Evolutionary conservation across 2,113 vertebrate species (phyloP).

Genomic region (Tachycineta bicolor): DNA sequence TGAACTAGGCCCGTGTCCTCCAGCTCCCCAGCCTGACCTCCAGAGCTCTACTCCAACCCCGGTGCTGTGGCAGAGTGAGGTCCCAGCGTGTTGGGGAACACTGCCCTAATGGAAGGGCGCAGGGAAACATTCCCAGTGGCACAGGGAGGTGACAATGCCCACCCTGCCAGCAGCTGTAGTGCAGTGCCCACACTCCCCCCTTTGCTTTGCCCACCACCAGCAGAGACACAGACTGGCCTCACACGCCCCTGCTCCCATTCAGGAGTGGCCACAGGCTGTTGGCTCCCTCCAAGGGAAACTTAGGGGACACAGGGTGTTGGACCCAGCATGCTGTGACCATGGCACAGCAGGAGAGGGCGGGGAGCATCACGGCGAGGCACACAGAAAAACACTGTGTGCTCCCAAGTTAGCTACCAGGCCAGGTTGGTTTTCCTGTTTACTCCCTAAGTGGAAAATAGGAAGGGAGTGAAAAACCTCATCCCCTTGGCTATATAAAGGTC

Average conservation of each 20-base stretch:
- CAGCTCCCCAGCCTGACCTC: neutral
- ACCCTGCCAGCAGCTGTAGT: fast-evolving
- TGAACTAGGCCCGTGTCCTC: neutral
- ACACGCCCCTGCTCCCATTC: fast-evolving
- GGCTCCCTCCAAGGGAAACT: neutral
- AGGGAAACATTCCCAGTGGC: fast-evolving
- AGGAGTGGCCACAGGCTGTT: neutral
- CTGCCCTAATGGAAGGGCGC: neutral
- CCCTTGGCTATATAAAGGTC: neutral
- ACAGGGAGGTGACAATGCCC: neutral
- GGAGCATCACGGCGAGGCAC: neutral
- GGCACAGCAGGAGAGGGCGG: fast-evolving
- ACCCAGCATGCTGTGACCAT: fast-evolving
- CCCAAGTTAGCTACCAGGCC: conserved; percentile 9
- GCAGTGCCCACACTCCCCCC: fast-evolving
- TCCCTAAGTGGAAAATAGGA: conserved; percentile 11
- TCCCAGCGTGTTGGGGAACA: neutral
- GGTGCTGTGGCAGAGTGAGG: fast-evolving
- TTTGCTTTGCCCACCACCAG: neutral
- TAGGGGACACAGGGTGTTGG: fast-evolving
- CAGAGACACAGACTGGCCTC: neutral
- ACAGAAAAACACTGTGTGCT: neutral
- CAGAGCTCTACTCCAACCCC: neutral
- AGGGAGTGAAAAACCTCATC: conserved; percentile 29
- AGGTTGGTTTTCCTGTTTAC: conserved; percentile 67